These are phyloP conservation scores for Entomobrya proxima DNA, from an alignment of 2,888 invertebrate species.

Conservation along the genomic window DNA sequence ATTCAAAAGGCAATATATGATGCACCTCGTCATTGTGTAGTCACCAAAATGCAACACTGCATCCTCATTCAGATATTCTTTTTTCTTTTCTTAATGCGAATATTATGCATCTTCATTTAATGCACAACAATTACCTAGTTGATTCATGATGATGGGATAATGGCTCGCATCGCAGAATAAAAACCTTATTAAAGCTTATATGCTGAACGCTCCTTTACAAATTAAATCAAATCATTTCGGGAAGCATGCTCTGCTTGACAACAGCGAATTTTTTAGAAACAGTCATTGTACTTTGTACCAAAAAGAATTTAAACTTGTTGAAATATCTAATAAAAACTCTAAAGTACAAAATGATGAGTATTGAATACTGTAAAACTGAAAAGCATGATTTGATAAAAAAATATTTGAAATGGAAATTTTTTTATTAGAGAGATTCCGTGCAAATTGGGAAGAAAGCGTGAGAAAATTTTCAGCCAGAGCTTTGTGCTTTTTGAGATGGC, in stretches of 20 bases:
- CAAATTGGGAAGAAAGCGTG: constrained; percentile 76
- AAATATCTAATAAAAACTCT: too few relatives aligned
- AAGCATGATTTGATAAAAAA: too few relatives aligned
- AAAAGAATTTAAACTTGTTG: too few relatives aligned
- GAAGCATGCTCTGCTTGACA: too few relatives aligned
- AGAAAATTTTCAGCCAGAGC: constrained; percentile 67
- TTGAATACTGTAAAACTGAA: background rate
- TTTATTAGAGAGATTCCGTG: constrained; percentile 70
- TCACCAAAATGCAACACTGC: constrained; percentile 1
- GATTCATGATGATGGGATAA: constrained; percentile 4
- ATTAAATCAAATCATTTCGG: too few relatives aligned
- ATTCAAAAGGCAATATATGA: background rate
- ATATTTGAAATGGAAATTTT: constrained; percentile 44
- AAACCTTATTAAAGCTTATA: background rate
- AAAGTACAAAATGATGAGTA: background rate
- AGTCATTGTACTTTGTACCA: too few relatives aligned
- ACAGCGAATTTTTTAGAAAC: too few relatives aligned
- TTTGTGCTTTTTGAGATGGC: constrained; percentile 53
- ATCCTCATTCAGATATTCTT: too few relatives aligned
- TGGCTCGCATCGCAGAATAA: background rate
- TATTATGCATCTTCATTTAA: constrained; percentile 17
- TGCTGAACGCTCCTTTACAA: background rate
- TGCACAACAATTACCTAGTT: background rate
- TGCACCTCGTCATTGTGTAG: background rate
- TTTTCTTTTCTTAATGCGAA: background rate